Evolutionary conservation across 2,797 vertebrate species (phyloP).

Genomic region (Chelidonichthys spinosus): DNA sequence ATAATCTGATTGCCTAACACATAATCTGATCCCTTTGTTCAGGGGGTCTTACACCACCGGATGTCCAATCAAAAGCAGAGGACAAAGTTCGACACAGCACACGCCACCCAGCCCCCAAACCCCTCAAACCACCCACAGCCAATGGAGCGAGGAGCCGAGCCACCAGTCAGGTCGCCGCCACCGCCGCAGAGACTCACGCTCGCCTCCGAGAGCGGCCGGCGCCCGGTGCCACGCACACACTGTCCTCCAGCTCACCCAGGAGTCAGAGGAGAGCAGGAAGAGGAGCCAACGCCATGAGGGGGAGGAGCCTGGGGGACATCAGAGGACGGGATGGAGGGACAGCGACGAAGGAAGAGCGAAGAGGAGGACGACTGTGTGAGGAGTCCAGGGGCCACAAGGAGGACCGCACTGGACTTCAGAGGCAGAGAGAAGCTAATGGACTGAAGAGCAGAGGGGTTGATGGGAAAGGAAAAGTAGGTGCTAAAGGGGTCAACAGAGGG

Average conservation of each 20-base stretch:
- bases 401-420: constrained; percentile 77
- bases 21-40: constrained; percentile 68
- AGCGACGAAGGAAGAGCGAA: constrained; percentile 67
- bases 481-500: constrained; percentile 56
- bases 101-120: constrained; percentile 88
- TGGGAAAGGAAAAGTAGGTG: constrained; percentile 59
- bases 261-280: constrained; percentile 61
- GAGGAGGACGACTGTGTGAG: constrained; percentile 74
- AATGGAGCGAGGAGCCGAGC: constrained; percentile 74
- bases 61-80: constrained; percentile 86
- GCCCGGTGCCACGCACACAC: constrained; percentile 76
- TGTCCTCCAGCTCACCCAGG: constrained; percentile 60
- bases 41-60: constrained; percentile 90
- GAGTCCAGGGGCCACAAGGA: constrained; percentile 76
- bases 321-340: constrained; percentile 53
- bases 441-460: constrained; percentile 48
- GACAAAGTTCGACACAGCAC: constrained; percentile 89
- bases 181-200: constrained; percentile 39
- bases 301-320: constrained; percentile 55
- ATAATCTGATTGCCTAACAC: constrained; percentile 75
- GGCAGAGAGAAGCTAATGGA: constrained; percentile 74
- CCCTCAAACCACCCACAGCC: constrained; percentile 83
- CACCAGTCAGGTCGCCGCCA: constrained; percentile 68
- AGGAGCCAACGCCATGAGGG: constrained; percentile 53
- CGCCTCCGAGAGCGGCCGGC: constrained; percentile 67